Conservation (phyloP, 2,797 vertebrate species). For the Anguilla marmorata region DNA sequence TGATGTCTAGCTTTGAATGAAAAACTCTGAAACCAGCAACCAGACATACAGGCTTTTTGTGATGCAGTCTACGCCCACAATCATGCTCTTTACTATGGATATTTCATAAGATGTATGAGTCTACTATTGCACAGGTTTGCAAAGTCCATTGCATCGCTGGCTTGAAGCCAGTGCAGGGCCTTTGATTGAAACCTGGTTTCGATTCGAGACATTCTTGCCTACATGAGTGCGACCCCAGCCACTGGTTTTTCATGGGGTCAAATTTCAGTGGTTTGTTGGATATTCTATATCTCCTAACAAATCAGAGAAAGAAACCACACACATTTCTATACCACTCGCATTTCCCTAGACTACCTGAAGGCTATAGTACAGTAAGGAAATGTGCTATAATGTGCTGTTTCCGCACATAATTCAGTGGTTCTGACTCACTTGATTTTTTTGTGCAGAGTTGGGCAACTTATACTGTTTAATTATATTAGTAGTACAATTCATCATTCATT, state of each 20-base stretch:
- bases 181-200: background rate
- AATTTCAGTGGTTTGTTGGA: background rate
- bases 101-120: background rate
- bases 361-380: background rate
- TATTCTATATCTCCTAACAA: background rate
- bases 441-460: background rate
- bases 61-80: background rate
- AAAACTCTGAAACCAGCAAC: background rate
- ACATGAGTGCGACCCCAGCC: background rate
- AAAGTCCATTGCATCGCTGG: background rate
- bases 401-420: background rate
- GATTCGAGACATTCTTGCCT: background rate
- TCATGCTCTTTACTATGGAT: background rate
- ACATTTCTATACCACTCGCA: background rate
- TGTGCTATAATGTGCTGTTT: background rate
- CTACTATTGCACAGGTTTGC: background rate
- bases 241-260: background rate
- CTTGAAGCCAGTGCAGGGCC: background rate
- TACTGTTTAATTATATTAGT: background rate
- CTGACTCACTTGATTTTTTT: background rate
- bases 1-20: background rate
- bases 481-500: background rate
- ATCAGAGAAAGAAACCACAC: background rate
- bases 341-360: background rate
- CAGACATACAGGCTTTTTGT: background rate